Conservation (phyloP, 1,140 invertebrate genomes). For the Cotesia chilonis region DNA sequence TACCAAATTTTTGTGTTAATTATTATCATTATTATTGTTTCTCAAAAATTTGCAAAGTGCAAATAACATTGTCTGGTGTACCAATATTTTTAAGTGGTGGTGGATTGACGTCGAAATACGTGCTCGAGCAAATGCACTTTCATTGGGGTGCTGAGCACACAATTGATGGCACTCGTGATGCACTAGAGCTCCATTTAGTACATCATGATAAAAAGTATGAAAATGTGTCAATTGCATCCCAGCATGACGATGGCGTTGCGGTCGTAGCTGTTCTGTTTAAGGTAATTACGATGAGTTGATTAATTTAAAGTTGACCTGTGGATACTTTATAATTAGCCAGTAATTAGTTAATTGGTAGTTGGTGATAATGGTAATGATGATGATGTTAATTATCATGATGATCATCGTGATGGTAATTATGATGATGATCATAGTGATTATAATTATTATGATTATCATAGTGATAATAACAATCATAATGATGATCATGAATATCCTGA, state of each 20-base stretch:
- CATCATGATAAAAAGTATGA: constrained; percentile 71
- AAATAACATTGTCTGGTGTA: constrained; percentile 50
- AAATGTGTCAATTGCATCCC: constrained; percentile 67
- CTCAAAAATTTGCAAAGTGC: constrained; percentile 47
- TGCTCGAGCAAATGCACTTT: constrained; percentile 77
- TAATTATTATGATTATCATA: too few species aligned
- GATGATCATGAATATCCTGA: too few species aligned
- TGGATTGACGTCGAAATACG: constrained; percentile 67
- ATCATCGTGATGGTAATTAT: too few species aligned
- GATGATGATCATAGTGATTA: too few species aligned
- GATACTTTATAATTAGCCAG: too few species aligned
- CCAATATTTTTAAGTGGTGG: constrained; percentile 63
- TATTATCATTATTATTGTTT: constrained; percentile 18
- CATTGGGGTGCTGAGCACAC: constrained; percentile 84
- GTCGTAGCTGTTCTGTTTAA: constrained; percentile 77
- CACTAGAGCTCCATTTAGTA: constrained; percentile 76
- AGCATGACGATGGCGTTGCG: constrained; percentile 71
- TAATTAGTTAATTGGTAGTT: too few species aligned
- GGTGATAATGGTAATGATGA: too few species aligned
- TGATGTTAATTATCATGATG: too few species aligned
- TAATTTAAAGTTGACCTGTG: neutral
- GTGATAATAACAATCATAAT: too few species aligned
- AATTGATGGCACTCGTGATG: constrained; percentile 68
- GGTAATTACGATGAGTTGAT: constrained; percentile 53
- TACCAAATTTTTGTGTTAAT: constrained; percentile 14